Evolutionary conservation across 2,113 vertebrate genomes (phyloP).

Genomic region (Salvelinus sp.): DNA sequence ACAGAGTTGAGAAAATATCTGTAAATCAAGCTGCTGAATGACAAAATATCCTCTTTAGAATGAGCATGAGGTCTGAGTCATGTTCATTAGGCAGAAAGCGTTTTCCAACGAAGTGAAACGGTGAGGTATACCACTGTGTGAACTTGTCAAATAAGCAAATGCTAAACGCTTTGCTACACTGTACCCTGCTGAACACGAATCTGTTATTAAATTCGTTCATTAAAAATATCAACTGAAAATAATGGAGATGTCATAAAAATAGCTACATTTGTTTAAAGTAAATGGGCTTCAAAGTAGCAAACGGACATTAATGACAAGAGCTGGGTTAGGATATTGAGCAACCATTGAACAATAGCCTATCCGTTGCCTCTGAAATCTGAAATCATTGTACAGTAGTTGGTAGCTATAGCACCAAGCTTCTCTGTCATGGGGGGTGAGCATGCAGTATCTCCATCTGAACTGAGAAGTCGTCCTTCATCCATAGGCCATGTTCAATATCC

Average conservation of each 20-base stretch:
- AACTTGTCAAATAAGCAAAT: no score
- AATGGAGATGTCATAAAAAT: neutral
- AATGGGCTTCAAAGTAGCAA: neutral
- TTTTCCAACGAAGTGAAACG: no score
- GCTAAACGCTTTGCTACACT: neutral
- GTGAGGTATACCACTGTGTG: no score
- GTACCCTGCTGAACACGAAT: neutral
- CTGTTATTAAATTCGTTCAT: neutral
- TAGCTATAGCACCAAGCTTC: constrained; percentile 11
- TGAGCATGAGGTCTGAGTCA: neutral
- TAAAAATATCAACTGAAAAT: neutral
- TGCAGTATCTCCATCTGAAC: constrained; percentile 2
- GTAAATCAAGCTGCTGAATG: neutral
- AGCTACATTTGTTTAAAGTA: neutral
- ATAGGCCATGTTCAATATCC: neutral
- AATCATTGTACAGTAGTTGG: neutral
- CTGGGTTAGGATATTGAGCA: constrained; percentile 15
- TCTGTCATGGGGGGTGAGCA: constrained; percentile 20
- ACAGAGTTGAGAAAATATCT: constrained; percentile 25
- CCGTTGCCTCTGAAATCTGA: constrained; percentile 1
- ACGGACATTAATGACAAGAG: constrained; percentile 15
- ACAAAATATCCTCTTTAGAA: constrained; percentile 20
- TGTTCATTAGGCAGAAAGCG: no score
- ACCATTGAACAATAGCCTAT: constrained; percentile 28
- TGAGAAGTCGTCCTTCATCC: constrained; percentile 9